Percentiles rank a stretch among this genome's conserved stretches.
Conservation (phyloP, 2,888 invertebrate genomes). For the Scaptomyza caliginosa region DNA sequence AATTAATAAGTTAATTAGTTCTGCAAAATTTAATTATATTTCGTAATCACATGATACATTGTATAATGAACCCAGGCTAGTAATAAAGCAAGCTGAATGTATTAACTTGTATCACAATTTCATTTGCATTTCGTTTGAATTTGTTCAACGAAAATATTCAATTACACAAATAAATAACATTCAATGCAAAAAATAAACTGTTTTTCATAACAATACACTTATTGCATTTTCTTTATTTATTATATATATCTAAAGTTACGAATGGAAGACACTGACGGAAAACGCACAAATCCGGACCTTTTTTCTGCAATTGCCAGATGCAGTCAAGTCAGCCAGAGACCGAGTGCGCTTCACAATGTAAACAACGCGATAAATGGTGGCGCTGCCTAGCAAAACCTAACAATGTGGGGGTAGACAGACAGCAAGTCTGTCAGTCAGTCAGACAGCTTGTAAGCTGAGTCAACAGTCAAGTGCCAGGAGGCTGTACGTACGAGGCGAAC, state of each 20-base stretch:
- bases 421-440: background rate
- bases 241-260: background rate
- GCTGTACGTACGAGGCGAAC: background rate
- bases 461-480: slow-evolving; percentile 26
- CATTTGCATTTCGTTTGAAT: no score
- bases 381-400: background rate
- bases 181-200: background rate
- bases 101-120: no score
- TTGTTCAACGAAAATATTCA: no score
- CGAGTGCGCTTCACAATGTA: slow-evolving; percentile 19
- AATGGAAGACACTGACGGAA: background rate
- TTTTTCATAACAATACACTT: background rate
- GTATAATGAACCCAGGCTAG: no score
- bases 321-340: slow-evolving; percentile 1
- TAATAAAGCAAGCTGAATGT: no score
- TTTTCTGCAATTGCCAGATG: background rate
- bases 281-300: slow-evolving; percentile 15
- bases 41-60: no score
- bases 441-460: slow-evolving; percentile 18
- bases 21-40: background rate
- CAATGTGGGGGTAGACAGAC: background rate
- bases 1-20: background rate
- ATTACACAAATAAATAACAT: background rate
- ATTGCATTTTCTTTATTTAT: background rate
- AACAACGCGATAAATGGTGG: slow-evolving; percentile 4